Conservation (phyloP, 2,888 invertebrate genomes). For the Elmis aenea region DNA sequence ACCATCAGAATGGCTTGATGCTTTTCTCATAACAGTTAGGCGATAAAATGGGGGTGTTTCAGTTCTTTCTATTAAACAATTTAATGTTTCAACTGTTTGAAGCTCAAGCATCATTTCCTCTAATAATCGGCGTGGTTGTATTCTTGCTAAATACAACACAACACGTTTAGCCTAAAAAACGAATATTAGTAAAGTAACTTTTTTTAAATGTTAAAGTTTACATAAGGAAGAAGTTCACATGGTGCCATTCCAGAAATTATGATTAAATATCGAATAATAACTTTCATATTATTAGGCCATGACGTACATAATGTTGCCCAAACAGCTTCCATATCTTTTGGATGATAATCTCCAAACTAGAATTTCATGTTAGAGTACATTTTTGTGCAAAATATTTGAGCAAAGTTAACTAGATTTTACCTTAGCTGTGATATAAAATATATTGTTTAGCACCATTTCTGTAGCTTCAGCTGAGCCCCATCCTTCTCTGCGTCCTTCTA, state of each 20-base stretch:
- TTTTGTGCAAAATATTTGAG: not conserved
- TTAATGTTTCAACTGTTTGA: constrained; percentile 93
- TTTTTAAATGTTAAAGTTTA: too few species aligned
- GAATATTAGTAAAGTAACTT: constrained; percentile 1
- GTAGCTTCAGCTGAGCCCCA: constrained; percentile 99
- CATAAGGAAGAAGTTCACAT: constrained; percentile 83
- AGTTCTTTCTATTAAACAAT: constrained; percentile 92
- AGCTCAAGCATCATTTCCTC: constrained; percentile 97
- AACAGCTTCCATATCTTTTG: constrained; percentile 90
- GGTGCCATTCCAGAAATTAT: constrained; percentile 98
- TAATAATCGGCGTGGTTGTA: constrained; percentile 85
- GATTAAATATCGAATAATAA: constrained; percentile 92
- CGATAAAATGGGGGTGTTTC: constrained; percentile 98
- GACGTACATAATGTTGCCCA: constrained; percentile 95
- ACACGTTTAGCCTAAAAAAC: constrained; percentile 83
- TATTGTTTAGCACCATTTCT: constrained; percentile 98
- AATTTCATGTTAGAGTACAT: constrained; percentile 17
- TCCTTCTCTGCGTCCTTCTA: constrained; percentile 77
- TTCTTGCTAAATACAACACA: constrained; percentile 85
- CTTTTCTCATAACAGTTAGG: constrained; percentile 85
- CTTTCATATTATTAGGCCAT: constrained; percentile 96
- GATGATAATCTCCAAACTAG: constrained; percentile 92
- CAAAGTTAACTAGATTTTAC: constrained; percentile 46
- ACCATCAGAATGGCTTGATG: constrained; percentile 76
- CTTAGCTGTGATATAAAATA: constrained; percentile 97